A percentile compares a stretch with the other conserved stretches of the same genome.
Evolutionary conservation across 1,140 invertebrate species (phyloP).

Genomic region (Cydia amplana): DNA sequence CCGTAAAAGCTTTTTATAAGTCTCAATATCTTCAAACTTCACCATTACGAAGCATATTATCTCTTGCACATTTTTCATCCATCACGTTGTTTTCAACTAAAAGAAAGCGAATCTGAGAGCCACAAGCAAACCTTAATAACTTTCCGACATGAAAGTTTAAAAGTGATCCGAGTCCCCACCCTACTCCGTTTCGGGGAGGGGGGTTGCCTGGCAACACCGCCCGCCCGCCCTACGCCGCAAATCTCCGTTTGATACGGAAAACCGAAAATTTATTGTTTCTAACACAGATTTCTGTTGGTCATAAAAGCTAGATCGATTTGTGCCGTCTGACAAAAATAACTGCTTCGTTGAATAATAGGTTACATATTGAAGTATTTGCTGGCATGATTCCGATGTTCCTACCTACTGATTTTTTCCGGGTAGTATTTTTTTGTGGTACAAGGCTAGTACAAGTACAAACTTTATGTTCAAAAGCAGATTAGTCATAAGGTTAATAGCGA

Average conservation of each 20-base stretch:
- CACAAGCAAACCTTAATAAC: slow-evolving; percentile 75
- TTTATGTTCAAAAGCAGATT: too few species aligned
- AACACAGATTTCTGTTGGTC: slow-evolving; percentile 34
- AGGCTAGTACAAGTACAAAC: too few species aligned
- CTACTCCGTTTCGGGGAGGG: slow-evolving; percentile 36
- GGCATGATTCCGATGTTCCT: neutral
- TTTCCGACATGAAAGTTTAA: slow-evolving; percentile 78
- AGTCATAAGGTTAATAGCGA: too few species aligned
- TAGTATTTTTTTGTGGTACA: neutral
- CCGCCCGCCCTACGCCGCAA: slow-evolving; percentile 57
- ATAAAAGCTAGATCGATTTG: slow-evolving; percentile 3
- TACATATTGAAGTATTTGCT: neutral
- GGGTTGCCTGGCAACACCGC: slow-evolving; percentile 68
- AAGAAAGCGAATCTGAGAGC: slow-evolving; percentile 65
- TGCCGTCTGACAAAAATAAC: neutral
- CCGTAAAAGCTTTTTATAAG: neutral
- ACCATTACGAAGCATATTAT: slow-evolving; percentile 8
- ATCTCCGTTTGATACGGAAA: slow-evolving; percentile 65
- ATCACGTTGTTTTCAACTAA: slow-evolving; percentile 49
- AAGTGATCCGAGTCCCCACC: slow-evolving; percentile 62
- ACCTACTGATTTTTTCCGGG: neutral
- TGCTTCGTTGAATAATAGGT: neutral
- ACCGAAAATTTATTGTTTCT: slow-evolving; percentile 68
- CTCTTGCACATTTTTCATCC: slow-evolving; percentile 2
- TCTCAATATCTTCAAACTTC: neutral